phyloP scores from a whole-genome alignment of 2,888 invertebrate genomes.

The Halictus ligatus region DNA sequence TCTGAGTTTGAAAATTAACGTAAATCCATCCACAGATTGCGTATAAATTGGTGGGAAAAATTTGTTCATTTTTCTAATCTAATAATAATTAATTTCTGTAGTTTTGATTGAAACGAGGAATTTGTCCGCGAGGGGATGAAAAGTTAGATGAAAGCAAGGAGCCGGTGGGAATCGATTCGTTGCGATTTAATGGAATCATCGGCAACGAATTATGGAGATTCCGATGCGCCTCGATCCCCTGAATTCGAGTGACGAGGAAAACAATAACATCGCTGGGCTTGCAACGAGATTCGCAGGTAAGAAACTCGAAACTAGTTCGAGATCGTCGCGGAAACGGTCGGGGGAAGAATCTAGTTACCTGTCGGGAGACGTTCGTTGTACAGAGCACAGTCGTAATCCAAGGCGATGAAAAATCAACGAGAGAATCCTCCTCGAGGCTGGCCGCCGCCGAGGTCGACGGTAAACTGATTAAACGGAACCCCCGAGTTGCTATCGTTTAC shows the following conservation, averaged over 20 bases:
- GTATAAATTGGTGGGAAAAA: too few relatives aligned
- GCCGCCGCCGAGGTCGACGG: not conserved
- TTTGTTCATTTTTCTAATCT: not conserved
- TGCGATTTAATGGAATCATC: not conserved
- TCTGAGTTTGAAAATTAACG: too few relatives aligned
- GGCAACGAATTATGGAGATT: not conserved
- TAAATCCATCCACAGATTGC: not conserved
- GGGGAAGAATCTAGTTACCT: not conserved
- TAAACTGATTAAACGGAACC: not conserved
- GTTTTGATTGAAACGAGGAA: not conserved
- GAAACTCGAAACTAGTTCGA: not conserved
- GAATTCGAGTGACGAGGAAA: not conserved
- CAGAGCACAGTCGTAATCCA: not conserved
- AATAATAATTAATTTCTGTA: not conserved
- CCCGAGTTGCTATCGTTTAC: not conserved
- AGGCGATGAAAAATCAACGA: conserved; percentile 1
- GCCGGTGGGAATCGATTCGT: not conserved
- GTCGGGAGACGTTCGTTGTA: not conserved
- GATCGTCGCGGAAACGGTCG: not conserved
- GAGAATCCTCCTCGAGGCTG: not conserved
- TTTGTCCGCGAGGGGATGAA: not conserved
- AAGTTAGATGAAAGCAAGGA: not conserved
- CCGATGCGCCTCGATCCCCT: not conserved
- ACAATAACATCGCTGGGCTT: not conserved
- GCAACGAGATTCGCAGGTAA: not conserved